These are phyloP conservation scores for Caenorhabditis sinica DNA, from an alignment of 2,888 invertebrate species.

Conservation along the genomic window DNA sequence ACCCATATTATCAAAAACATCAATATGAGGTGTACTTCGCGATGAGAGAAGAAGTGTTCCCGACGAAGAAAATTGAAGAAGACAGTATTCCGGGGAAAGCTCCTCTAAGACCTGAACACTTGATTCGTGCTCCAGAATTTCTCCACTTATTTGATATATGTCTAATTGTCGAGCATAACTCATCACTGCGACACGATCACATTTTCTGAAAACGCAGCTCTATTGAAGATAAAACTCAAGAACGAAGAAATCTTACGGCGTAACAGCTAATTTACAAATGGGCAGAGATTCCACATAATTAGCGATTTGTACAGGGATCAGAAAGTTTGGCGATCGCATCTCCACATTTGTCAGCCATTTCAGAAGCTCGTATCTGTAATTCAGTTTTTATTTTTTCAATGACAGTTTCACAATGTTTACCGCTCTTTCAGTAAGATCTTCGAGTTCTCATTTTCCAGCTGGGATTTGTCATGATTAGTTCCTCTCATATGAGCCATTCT, in stretches of 20 bases:
- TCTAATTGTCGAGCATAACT: constrained; percentile 67
- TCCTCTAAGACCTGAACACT: constrained; percentile 75
- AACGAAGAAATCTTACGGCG: constrained; percentile 67
- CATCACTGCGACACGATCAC: constrained; percentile 69
- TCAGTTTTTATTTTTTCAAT: not conserved
- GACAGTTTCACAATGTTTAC: not conserved
- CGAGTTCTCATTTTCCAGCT: constrained; percentile 40
- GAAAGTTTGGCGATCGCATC: constrained; percentile 72
- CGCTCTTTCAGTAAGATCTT: constrained; percentile 63
- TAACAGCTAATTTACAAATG: constrained; percentile 73
- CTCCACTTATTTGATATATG: constrained; percentile 66
- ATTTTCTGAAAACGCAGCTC: constrained; percentile 66
- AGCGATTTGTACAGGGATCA: constrained; percentile 75
- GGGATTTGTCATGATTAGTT: constrained; percentile 36
- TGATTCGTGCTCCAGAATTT: constrained; percentile 65
- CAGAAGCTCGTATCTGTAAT: constrained; percentile 63
- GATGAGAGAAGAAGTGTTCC: constrained; percentile 70
- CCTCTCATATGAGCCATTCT: constrained; percentile 53
- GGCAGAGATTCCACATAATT: constrained; percentile 72
- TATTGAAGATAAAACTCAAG: not conserved
- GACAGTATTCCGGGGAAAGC: constrained; percentile 72
- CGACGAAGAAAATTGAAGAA: constrained; percentile 71
- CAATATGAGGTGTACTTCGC: constrained; percentile 73
- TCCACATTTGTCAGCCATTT: constrained; percentile 73
- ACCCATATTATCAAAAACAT: constrained; percentile 75